Percentiles rank a stretch among this genome's conserved stretches.
These are phyloP conservation scores for Eupithecia subumbrata DNA, from an alignment of 2,888 invertebrate genomes.

Conservation along the genomic window DNA sequence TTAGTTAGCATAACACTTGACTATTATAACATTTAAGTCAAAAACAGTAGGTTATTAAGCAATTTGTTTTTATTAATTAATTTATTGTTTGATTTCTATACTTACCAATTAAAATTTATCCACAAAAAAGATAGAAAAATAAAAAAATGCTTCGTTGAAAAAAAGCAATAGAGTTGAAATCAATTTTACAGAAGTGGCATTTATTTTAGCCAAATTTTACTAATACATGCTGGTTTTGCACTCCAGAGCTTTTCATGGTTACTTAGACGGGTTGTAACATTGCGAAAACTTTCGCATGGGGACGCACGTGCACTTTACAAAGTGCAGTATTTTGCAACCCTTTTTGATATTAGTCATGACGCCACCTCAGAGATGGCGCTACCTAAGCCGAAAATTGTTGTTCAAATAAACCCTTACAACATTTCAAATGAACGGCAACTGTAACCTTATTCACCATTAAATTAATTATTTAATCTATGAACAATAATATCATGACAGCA, in stretches of 20 bases:
- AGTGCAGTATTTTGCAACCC: slow-evolving; percentile 54
- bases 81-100: neutral
- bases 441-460: neutral
- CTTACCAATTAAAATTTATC: neutral
- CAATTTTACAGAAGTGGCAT: neutral
- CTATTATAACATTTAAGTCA: slow-evolving; percentile 13
- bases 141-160: neutral
- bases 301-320: slow-evolving; percentile 57
- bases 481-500: neutral
- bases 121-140: neutral
- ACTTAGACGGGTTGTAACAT: slow-evolving; percentile 29
- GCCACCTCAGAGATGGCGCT: slow-evolving; percentile 73
- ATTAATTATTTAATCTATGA: neutral
- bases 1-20: slow-evolving; percentile 17
- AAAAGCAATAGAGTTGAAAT: neutral
- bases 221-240: neutral
- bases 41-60: neutral
- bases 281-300: slow-evolving; percentile 35
- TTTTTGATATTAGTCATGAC: slow-evolving; percentile 50
- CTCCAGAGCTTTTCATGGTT: slow-evolving; percentile 1
- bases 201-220: neutral
- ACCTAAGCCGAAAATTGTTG: neutral
- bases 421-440: neutral
- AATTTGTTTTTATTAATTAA: slow-evolving; percentile 12
- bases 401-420: neutral